Evolutionary conservation across 2,888 invertebrate genomes (phyloP).

Genomic region (Eremobia ochroleuca): DNA sequence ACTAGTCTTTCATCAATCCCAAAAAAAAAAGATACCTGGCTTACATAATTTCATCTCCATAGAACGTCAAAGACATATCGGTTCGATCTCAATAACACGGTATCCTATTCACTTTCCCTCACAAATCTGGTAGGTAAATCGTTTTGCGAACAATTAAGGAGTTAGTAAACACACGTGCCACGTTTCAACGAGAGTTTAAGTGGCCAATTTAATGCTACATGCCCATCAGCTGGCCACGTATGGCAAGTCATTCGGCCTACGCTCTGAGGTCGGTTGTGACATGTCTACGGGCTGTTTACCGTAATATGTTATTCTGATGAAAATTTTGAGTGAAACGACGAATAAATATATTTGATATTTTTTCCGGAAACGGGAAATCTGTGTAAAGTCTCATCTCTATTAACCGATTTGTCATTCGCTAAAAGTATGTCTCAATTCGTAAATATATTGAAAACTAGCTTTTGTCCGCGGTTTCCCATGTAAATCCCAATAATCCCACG

Average conservation of each 20-base stretch:
- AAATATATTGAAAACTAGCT: neutral
- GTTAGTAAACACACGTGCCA: constrained; percentile 70
- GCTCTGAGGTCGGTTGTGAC: constrained; percentile 74
- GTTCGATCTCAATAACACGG: constrained; percentile 26
- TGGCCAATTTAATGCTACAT: constrained; percentile 79
- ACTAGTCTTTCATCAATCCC: neutral
- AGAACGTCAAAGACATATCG: constrained; percentile 18
- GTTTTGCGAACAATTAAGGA: constrained; percentile 70
- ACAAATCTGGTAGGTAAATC: constrained; percentile 65
- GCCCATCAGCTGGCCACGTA: constrained; percentile 81
- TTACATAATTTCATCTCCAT: neutral
- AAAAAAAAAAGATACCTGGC: neutral
- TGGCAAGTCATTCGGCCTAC: constrained; percentile 85
- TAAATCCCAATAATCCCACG: neutral
- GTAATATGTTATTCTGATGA: constrained; percentile 27
- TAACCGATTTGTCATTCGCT: neutral
- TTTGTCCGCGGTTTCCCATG: neutral
- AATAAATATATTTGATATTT: too few species aligned
- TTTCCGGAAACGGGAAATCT: too few species aligned
- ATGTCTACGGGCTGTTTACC: constrained; percentile 43
- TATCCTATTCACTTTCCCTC: constrained; percentile 62
- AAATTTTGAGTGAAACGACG: neutral
- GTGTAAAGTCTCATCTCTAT: neutral
- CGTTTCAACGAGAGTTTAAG: constrained; percentile 73
- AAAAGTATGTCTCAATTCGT: neutral